Conservation (phyloP, 2,113 vertebrate genomes). For the Nipponia nippon region DNA sequence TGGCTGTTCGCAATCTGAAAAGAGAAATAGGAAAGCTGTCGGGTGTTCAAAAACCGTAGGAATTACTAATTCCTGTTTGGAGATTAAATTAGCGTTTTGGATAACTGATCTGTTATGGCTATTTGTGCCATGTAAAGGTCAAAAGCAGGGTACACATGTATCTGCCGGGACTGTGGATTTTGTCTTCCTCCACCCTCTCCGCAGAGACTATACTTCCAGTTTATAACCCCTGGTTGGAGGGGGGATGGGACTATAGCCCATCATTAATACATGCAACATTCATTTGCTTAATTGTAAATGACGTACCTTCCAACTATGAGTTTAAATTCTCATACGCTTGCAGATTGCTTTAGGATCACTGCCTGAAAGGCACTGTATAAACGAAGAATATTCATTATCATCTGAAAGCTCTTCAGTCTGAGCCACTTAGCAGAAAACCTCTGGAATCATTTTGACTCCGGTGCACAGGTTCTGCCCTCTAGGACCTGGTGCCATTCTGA, state of each 20-base stretch:
- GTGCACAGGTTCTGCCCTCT: not conserved
- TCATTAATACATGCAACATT: not conserved
- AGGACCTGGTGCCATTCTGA: not conserved
- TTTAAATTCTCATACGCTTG: not conserved
- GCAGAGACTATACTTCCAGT: not conserved
- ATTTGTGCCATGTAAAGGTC: not conserved
- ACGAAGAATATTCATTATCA: not conserved
- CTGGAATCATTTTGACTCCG: not conserved
- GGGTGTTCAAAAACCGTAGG: not conserved
- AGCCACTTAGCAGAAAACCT: not conserved
- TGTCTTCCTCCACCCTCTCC: not conserved
- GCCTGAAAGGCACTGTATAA: not conserved
- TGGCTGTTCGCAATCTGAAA: not conserved
- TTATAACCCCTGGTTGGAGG: not conserved
- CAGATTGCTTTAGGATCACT: not conserved
- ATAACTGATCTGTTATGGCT: not conserved
- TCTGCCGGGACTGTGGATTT: not conserved
- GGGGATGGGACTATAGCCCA: not conserved
- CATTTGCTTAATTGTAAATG: not conserved
- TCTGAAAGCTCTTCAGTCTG: not conserved
- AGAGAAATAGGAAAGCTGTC: not conserved
- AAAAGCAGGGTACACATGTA: not conserved
- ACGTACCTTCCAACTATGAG: not conserved
- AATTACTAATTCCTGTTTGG: not conserved
- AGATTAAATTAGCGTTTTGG: not conserved